Evolutionary conservation across 2,797 vertebrate species (phyloP), one percentile per base, ranked within the genome.

Genomic region (Falco biarmicus): DNA sequence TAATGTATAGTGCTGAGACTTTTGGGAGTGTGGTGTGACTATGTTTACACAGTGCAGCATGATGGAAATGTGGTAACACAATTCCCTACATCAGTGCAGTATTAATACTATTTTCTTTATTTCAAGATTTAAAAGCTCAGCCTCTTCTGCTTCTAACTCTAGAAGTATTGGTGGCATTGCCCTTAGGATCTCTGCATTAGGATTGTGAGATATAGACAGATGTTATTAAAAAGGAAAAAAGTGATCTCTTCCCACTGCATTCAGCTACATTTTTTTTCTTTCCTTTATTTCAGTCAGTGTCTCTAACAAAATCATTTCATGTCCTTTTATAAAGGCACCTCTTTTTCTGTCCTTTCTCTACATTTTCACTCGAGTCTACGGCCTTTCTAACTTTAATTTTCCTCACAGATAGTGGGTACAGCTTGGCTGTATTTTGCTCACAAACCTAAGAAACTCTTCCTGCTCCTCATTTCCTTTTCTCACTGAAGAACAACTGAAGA

Each of bases 311-410:
- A 41, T 29, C 0, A 74, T 80, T 54, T 65, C 8, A 61, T 41
- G 7, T 3, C 3, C 1, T 0, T 51, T 89, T 69, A 26, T 69
- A 51, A 32, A 63, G 7, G 9, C 4, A n/a, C 5, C 2, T 63
- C 5, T 60, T 10, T 54, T 71, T 39, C 50, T 56, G 11, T 54
- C 25, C 5, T 91, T 81, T 56, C 10, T 51, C 8, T 18, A 8
- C 9, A 11, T 45, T 89, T 41, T 66, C 34, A 15, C 11, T 65
- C 10, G 54, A 45, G 37, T 53, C 6, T 41, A 24, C 3, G 6
- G 16, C 8, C 11, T n/a, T 61, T 73, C 7, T 45, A 50, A 14
- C 13, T 74, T 61, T 16, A 17, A 29, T 77, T 57, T 84, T 74
- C 22, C n/a, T 69, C 39, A 26, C 11, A 70, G 19, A 8, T 48